Percentiles rank a stretch among this genome's conserved stretches.
Conservation (phyloP, 2,888 invertebrate genomes). For the Polydrusus tereticollis region DNA sequence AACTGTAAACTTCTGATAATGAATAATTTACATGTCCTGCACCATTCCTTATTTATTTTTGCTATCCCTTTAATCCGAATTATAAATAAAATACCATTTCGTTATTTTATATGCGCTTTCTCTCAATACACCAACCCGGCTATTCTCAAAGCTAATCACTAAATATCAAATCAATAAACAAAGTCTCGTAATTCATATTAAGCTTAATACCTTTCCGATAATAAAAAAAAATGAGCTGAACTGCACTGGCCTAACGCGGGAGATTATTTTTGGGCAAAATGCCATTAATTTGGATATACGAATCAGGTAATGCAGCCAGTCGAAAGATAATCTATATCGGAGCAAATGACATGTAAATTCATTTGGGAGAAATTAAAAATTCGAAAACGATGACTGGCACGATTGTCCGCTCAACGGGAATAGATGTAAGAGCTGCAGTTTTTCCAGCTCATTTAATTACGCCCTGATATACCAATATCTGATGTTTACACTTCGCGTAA, state of each 20-base stretch:
- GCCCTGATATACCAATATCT: slow-evolving; percentile 59
- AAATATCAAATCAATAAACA: neutral
- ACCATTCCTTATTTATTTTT: no score
- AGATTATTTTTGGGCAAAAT: slow-evolving; percentile 28
- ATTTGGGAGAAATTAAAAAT: slow-evolving; percentile 56
- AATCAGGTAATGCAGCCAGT: slow-evolving; percentile 32
- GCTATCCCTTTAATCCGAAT: no score
- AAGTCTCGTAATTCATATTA: neutral
- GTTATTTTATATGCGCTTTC: no score
- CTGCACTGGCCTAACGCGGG: neutral
- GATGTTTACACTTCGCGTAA: slow-evolving; percentile 61
- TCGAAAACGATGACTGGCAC: slow-evolving; percentile 60
- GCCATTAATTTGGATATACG: slow-evolving; percentile 21
- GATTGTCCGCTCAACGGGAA: slow-evolving; percentile 55
- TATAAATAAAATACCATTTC: no score
- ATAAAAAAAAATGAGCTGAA: slow-evolving; percentile 21
- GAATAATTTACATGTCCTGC: no score
- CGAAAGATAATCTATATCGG: slow-evolving; percentile 33
- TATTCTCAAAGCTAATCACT: no score
- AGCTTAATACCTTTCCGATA: slow-evolving; percentile 1
- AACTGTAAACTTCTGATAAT: no score
- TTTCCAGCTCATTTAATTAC: slow-evolving; percentile 60
- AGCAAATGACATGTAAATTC: slow-evolving; percentile 52
- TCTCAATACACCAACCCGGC: no score
- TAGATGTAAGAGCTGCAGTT: slow-evolving; percentile 57